Evolutionary conservation across 2,888 invertebrate genomes (phyloP), one percentile per base, ranked within the genome.

Genomic region (Mythimna loreyi): DNA sequence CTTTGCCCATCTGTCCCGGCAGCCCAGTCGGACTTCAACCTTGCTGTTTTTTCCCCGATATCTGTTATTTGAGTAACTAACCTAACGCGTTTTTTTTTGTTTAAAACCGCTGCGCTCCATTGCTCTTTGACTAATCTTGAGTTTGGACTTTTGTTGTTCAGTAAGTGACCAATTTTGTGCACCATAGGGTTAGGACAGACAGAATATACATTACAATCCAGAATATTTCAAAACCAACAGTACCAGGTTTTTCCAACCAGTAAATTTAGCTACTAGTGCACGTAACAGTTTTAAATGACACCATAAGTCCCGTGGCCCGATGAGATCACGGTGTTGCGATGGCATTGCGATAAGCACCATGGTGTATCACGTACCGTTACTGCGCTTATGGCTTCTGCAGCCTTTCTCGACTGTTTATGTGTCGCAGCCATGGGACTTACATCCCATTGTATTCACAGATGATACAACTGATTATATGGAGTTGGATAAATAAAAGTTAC

Each of bases 241-340:
- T 33, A 33, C 11, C 36, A 13, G 16, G 45, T 30, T 57, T 73
- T 53, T 21, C 11, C 33, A 66, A 72, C 36, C 58, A 64, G 19
- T 23, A 43, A 11, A 72, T 72, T 71, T 30, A 71, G 7, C 40
- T 43, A 5, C 53, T 43, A n/a, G 5, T 57, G 53, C 74, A 75
- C 69, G 52, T 60, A 72, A 11, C 30, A 72, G 25, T 65, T 76
- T 6, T 28, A 59, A 36, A 60, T 56, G 63, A 23, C 63, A 62
- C 47, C 58, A 59, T 45, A 61, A 36, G 58, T 67, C 58, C 62
- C 43, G 36, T 56, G 40, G 1, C 36, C 47, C 56, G 78, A 82
- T 81, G 81, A 81, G 67, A 61, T 81, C 81, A 81, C 49, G 55
- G 52, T 30, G 63, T 53, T n/a, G 25, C 62, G 67, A 81, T 82